Base-by-base conservation (phyloP, 1,140 invertebrate genomes). In the Ceratosolen fusciceps region DNA sequence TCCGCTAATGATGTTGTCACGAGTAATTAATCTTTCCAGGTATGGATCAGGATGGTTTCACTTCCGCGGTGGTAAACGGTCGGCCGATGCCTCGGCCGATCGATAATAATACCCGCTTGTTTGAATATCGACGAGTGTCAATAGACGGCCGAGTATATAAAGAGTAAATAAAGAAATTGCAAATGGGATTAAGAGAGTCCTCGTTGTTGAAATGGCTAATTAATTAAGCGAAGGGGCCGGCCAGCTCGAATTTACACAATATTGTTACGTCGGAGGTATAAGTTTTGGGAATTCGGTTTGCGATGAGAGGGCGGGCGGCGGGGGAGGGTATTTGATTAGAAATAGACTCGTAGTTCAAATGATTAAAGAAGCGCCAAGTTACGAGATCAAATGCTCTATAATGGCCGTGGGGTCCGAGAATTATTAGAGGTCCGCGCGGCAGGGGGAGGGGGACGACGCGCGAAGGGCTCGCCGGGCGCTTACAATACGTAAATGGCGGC, bases 371-470 rank as follows among this genome's bases (percentile, higher is more conserved):
- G n/a, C 14, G 39, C 31, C 37, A 29, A 68, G 70, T 21, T 29
- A 34, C 68, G 24, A 75, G 34, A 58, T 52, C 29, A 34, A 14
- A 74, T 47, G 56, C 37, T 29, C 56, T 47, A 74, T 62, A 74
- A 74, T 60, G 39, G 67, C 2, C 4, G 67, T 24, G 39, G 39
- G 67, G n/a, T 49, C 67, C n/a, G 12, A 47, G 72, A 19, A 24
- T 37, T 16, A n/a, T n/a, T n/a, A n/a, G n/a, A n/a, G n/a, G n/a
- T n/a, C n/a, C n/a, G n/a, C 29, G 34, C 19, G 56, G 9, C 26
- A 52, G 65, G 37, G 37, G 37, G 62, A 31, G 9, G 31, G 37
- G 29, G 49, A 68, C 21, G 49, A 16, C 2, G 12, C 3, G 49
- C 21, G 2, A 47, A 47, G 43, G 8, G 43, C 43, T 16, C 43